Evolutionary conservation across 2,113 vertebrate genomes (phyloP).

Genomic region (Argyrosomus japonicus): DNA sequence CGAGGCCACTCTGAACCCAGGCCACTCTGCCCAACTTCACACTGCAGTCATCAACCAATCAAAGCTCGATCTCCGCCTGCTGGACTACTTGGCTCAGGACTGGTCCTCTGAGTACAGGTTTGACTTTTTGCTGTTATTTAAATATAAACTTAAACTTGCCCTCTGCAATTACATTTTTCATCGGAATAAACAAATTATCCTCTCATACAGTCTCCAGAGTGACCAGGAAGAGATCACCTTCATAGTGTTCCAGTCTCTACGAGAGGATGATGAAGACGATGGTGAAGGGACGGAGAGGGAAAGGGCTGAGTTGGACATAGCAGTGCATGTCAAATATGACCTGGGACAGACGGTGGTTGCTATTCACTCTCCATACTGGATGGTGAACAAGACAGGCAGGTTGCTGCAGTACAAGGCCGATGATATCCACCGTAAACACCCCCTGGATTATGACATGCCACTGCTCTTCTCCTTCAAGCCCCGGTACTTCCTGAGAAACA

Average conservation of each 20-base stretch:
- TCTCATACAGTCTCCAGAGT: constrained; percentile 76
- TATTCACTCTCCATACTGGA: constrained; percentile 96
- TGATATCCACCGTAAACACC: constrained; percentile 96
- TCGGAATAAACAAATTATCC: neutral
- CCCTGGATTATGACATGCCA: constrained; percentile 92
- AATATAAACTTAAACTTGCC: neutral
- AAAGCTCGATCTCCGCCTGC: constrained; percentile 86
- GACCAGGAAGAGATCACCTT: constrained; percentile 93
- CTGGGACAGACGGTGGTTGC: constrained; percentile 88
- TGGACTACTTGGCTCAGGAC: constrained; percentile 91
- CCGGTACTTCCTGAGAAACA: constrained; percentile 93
- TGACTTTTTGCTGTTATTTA: neutral
- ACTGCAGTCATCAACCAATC: constrained; percentile 90
- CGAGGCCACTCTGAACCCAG: constrained; percentile 84
- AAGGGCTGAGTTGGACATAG: constrained; percentile 91
- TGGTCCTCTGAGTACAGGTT: constrained; percentile 90
- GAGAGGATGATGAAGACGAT: constrained; percentile 76
- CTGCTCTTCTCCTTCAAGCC: constrained; percentile 98
- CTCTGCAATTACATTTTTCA: neutral
- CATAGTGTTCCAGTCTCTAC: constrained; percentile 87
- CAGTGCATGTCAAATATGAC: constrained; percentile 90
- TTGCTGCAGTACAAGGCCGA: constrained; percentile 98
- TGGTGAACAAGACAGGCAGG: constrained; percentile 95
- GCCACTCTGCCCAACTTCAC: constrained; percentile 92
- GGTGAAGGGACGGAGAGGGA: constrained; percentile 50